Conservation (phyloP, 2,888 invertebrate genomes). For the Plagodis pulveraria region DNA sequence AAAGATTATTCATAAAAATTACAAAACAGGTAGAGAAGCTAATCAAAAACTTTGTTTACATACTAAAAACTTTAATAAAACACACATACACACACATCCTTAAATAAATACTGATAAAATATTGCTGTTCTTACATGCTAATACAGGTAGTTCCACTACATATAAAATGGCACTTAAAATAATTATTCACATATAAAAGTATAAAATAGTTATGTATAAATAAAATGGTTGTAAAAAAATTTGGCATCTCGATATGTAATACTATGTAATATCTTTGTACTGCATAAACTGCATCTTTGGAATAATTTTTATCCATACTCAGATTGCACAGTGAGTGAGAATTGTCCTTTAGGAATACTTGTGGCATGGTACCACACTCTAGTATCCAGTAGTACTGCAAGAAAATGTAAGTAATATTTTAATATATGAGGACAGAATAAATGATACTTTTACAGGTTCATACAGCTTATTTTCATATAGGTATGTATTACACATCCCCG, state of each 20-base stretch:
- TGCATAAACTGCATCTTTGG: slow-evolving; percentile 52
- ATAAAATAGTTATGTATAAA: slow-evolving; percentile 52
- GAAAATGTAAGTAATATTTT: slow-evolving; percentile 2
- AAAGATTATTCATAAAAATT: too few relatives aligned
- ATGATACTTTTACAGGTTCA: too few relatives aligned
- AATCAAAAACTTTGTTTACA: too few relatives aligned
- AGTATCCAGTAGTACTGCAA: slow-evolving; percentile 92
- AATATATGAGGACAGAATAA: not conserved
- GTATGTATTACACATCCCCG: too few relatives aligned
- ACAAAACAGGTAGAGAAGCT: too few relatives aligned
- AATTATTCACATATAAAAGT: slow-evolving; percentile 41
- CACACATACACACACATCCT: slow-evolving; percentile 42
- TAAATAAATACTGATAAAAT: slow-evolving; percentile 51
- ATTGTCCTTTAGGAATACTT: slow-evolving; percentile 90
- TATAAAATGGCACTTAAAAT: slow-evolving; percentile 66
- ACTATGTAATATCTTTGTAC: slow-evolving; percentile 55
- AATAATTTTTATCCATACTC: slow-evolving; percentile 88
- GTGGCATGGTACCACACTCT: slow-evolving; percentile 97
- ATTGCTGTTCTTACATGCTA: slow-evolving; percentile 55
- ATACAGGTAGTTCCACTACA: slow-evolving; percentile 66
- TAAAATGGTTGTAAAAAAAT: slow-evolving; percentile 52
- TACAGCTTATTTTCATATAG: too few relatives aligned
- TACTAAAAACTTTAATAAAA: slow-evolving; percentile 27
- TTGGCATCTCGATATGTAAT: slow-evolving; percentile 78
- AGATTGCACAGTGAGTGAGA: slow-evolving; percentile 95